A percentile compares a stretch with the other conserved stretches of the same genome.
phyloP scores from a whole-genome alignment of 2,113 vertebrate genomes.

The Baryphthengus martii region DNA sequence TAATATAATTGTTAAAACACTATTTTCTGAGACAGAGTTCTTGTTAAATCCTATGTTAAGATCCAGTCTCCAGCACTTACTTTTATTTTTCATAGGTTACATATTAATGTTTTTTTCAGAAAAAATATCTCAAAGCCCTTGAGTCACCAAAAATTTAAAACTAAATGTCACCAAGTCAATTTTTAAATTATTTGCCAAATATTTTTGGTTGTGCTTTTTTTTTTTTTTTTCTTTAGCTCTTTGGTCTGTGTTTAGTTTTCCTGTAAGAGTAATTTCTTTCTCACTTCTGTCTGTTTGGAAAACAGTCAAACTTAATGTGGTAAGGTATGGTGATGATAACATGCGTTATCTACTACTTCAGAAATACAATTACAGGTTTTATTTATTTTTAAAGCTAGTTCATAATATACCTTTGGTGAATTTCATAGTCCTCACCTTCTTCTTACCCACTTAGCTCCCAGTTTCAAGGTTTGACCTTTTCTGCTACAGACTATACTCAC shows the following conservation, averaged over 20 bases:
- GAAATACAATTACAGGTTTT: background rate
- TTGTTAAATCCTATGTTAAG: background rate
- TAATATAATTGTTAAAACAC: background rate
- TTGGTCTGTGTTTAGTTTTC: background rate
- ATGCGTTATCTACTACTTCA: background rate
- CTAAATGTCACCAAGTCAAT: background rate
- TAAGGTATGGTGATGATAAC: background rate
- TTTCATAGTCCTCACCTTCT: background rate
- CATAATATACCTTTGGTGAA: background rate
- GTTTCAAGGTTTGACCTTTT: background rate
- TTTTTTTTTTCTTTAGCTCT: background rate
- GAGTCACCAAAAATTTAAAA: background rate
- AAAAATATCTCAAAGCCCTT: background rate
- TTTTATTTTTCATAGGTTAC: background rate
- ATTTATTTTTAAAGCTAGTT: background rate
- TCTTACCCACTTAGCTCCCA: background rate
- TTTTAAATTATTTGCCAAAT: background rate
- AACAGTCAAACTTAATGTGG: background rate
- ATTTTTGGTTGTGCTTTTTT: background rate
- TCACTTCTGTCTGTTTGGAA: background rate
- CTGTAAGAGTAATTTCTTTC: background rate
- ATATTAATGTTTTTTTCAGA: background rate
- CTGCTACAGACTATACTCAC: background rate
- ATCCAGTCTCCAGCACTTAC: background rate
- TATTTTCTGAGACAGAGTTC: background rate